Conservation (phyloP, 2,797 vertebrate genomes). For the Simalia tracyae region DNA sequence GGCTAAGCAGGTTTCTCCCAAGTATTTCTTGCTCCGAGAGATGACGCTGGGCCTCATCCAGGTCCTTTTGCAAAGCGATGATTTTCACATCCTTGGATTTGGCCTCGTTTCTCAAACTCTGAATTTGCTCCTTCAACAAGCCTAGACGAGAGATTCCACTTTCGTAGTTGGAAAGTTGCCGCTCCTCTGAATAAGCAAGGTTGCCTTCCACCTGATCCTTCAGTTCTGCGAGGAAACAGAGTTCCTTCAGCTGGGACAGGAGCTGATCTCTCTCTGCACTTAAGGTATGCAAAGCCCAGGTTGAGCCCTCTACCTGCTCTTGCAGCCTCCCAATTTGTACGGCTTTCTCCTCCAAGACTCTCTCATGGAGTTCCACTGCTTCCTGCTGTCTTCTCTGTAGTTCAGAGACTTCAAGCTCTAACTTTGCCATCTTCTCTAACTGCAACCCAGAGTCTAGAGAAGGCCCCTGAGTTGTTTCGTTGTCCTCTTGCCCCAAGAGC, state of each 20-base stretch:
- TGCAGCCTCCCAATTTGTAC: conserved; percentile 79
- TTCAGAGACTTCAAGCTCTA: conserved; percentile 75
- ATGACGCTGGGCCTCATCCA: conserved; percentile 74
- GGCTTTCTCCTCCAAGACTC: conserved; percentile 60
- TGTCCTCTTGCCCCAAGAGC: not conserved
- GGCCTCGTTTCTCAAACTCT: conserved; percentile 78
- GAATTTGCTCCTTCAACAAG: conserved; percentile 83
- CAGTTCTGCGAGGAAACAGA: conserved; percentile 61
- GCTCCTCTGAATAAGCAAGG: conserved; percentile 71
- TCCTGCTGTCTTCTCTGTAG: conserved; percentile 71
- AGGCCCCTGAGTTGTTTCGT: conserved; percentile 6
- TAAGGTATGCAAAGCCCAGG: conserved; percentile 66
- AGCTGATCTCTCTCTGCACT: conserved; percentile 75
- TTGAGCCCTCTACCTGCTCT: conserved; percentile 68
- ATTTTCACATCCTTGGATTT: conserved; percentile 85
- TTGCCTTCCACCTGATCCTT: conserved; percentile 73
- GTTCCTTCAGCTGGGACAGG: conserved; percentile 63
- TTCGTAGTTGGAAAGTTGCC: conserved; percentile 71
- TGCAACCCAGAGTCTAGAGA: not conserved
- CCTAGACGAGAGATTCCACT: conserved; percentile 68
- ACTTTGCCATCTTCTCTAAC: conserved; percentile 45
- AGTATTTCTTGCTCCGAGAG: conserved; percentile 79
- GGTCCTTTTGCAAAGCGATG: conserved; percentile 78
- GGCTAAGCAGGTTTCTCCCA: conserved; percentile 75
- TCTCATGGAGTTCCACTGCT: conserved; percentile 67